A percentile compares a stretch with the other conserved stretches of the same genome.
These are phyloP conservation scores for Spodoptera exigua DNA, from an alignment of 2,888 invertebrate genomes.

Conservation along the genomic window DNA sequence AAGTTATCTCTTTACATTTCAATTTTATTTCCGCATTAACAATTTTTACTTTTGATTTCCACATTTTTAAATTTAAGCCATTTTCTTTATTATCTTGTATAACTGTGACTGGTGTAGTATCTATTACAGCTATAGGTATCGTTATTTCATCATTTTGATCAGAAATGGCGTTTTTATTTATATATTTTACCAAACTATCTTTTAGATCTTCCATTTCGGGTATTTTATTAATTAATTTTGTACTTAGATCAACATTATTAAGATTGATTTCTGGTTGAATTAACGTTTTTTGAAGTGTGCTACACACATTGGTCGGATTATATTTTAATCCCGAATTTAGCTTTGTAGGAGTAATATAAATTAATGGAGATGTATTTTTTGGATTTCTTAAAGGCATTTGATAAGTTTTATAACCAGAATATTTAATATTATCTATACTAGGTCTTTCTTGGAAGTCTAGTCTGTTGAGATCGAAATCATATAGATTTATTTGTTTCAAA, in stretches of 20 bases:
- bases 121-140: slow-evolving; percentile 39
- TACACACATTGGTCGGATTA: not conserved
- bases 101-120: slow-evolving; percentile 6
- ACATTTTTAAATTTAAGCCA: slow-evolving; percentile 45
- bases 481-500: too few species aligned
- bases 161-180: slow-evolving; percentile 1
- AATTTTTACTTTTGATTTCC: slow-evolving; percentile 53
- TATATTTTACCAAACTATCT: slow-evolving; percentile 4
- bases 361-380: too few species aligned
- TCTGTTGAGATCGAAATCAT: not conserved
- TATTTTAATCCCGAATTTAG: too few species aligned
- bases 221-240: slow-evolving; percentile 24
- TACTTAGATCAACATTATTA: slow-evolving; percentile 24
- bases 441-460: not conserved
- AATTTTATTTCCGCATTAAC: slow-evolving; percentile 50
- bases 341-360: too few species aligned
- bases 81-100: too few species aligned
- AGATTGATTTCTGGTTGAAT: not conserved
- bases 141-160: slow-evolving; percentile 11
- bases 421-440: slow-evolving; percentile 13
- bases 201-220: slow-evolving; percentile 11
- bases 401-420: slow-evolving; percentile 38
- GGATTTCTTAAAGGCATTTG: slow-evolving; percentile 1
- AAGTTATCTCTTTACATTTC: slow-evolving; percentile 39
- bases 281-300: not conserved